A percentile compares a stretch with the other conserved stretches of the same genome.
Evolutionary conservation across 1,140 invertebrate species (phyloP).

Genomic region (Bacillus rossius): DNA sequence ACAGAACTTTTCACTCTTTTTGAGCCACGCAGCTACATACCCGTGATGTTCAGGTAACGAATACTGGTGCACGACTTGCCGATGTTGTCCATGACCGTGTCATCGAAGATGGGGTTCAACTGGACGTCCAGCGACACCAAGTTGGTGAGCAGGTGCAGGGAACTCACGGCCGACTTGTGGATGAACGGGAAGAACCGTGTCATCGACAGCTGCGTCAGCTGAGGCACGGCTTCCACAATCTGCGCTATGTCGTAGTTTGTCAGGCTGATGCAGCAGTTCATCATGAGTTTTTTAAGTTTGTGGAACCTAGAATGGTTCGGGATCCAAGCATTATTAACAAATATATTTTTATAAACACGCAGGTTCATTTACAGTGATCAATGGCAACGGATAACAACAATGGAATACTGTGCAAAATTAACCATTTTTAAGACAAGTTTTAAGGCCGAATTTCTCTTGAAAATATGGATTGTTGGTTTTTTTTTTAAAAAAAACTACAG

Average conservation of each 20-base stretch:
- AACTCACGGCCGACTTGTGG: not conserved
- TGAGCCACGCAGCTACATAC: no score
- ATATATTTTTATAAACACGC: no score
- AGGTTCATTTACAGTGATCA: no score
- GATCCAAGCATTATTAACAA: no score
- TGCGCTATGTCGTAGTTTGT: conserved; percentile 1
- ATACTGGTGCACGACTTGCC: not conserved
- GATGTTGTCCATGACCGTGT: not conserved
- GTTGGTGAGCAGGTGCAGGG: not conserved
- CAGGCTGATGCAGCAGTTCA: conserved; percentile 8
- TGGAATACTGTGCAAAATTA: no score
- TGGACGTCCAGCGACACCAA: conserved; percentile 6
- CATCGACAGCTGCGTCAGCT: not conserved
- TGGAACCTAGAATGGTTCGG: not conserved
- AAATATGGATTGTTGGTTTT: no score
- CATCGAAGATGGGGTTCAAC: conserved; percentile 5
- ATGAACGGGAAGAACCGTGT: conserved; percentile 4
- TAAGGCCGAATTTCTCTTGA: no score
- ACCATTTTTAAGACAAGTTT: no score
- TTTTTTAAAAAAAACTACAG: no score
- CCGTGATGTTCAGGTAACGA: conserved; percentile 7
- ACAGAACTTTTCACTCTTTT: no score
- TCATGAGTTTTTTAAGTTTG: not conserved
- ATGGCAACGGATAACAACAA: no score
- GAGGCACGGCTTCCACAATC: conserved; percentile 1